A percentile compares a stretch with the other conserved stretches of the same genome.
Evolutionary conservation across 2,888 invertebrate species (phyloP).

Genomic region (Cerceris rybyensis): DNA sequence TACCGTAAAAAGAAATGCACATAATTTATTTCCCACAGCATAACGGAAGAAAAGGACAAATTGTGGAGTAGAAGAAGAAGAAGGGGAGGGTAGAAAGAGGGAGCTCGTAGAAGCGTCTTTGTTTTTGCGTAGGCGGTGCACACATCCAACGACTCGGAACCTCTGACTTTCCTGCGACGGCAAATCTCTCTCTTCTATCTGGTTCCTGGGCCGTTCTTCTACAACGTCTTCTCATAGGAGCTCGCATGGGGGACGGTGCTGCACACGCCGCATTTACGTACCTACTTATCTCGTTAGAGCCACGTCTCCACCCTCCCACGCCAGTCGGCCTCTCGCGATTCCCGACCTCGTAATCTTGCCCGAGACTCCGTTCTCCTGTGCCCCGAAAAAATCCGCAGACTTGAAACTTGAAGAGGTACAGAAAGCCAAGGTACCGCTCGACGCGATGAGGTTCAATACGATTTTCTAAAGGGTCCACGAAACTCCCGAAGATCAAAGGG

Average conservation of each 20-base stretch:
- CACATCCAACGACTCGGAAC: conserved; percentile 74
- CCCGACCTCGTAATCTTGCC: conserved; percentile 56
- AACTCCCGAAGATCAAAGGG: too few relatives aligned
- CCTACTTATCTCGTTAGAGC: conserved; percentile 68
- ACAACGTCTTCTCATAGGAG: conserved; percentile 53
- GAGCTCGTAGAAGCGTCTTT: conserved; percentile 47
- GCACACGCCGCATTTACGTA: conserved; percentile 59
- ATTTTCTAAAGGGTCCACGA: too few relatives aligned
- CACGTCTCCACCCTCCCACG: conserved; percentile 66
- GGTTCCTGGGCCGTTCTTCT: conserved; percentile 59
- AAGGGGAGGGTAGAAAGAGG: conserved; percentile 27
- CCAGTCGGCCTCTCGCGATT: conserved; percentile 54
- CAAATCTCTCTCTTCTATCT: conserved; percentile 65
- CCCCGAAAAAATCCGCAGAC: conserved; percentile 24
- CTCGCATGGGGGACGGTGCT: conserved; percentile 44
- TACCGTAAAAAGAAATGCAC: background rate
- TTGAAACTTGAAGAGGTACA: background rate
- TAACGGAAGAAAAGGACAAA: conserved; percentile 1
- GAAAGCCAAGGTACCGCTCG: too few relatives aligned
- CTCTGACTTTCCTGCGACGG: conserved; percentile 63
- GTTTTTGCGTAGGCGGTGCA: conserved; percentile 71
- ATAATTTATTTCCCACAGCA: background rate
- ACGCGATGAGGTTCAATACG: too few relatives aligned
- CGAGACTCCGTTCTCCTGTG: conserved; percentile 37
- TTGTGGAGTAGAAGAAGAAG: background rate